Percentiles rank a stretch among this genome's conserved stretches.
phyloP scores from a whole-genome alignment of 2,888 invertebrate species.

The Parnassius apollo region DNA sequence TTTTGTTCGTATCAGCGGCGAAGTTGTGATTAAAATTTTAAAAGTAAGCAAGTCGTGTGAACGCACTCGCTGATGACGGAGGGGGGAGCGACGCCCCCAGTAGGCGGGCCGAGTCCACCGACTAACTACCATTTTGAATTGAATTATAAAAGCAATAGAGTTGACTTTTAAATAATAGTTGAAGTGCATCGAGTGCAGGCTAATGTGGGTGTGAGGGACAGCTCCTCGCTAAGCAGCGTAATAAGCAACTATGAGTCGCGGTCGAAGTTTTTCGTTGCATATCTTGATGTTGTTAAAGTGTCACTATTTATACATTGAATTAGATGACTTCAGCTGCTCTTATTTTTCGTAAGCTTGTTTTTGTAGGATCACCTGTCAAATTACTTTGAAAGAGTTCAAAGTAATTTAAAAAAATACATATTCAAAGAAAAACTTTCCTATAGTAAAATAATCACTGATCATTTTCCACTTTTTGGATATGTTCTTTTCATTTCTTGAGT shows the following conservation, averaged over 20 bases:
- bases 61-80: conserved; percentile 48
- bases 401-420: too few relatives aligned
- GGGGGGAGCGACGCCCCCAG: conserved; percentile 74
- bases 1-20: conserved; percentile 68
- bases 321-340: background rate
- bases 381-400: too few relatives aligned
- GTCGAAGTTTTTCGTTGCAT: conserved; percentile 56
- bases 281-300: conserved; percentile 36
- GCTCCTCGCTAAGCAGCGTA: conserved; percentile 67
- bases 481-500: too few relatives aligned
- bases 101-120: conserved; percentile 61
- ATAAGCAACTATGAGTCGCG: conserved; percentile 53
- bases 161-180: conserved; percentile 23
- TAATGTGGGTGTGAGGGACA: conserved; percentile 60
- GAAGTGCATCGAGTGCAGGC: conserved; percentile 69
- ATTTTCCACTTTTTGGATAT: too few relatives aligned
- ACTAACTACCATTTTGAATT: conserved; percentile 41
- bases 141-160: conserved; percentile 32
- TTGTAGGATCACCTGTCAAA: too few relatives aligned
- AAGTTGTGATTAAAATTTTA: conserved; percentile 77
- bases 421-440: too few relatives aligned
- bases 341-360: too few relatives aligned
- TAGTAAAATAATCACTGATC: too few relatives aligned
- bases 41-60: conserved; percentile 63
- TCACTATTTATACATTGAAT: background rate